A percentile compares a stretch with the other conserved stretches of the same genome.
Conservation (phyloP, 2,797 vertebrate genomes). For the Limosa lapponica region DNA sequence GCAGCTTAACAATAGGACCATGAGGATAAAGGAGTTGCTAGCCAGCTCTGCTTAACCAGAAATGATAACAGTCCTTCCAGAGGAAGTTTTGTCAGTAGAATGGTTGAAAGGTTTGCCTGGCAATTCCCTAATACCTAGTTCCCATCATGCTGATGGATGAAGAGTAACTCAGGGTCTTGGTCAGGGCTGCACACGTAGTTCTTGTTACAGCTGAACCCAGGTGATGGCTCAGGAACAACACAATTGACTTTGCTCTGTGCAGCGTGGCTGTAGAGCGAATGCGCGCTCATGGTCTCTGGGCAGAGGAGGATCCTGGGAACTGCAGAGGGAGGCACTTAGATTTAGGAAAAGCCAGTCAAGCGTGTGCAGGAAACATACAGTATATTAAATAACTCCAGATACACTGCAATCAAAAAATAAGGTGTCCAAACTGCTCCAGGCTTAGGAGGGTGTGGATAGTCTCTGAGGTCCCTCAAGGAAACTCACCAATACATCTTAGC, state of each 20-base stretch:
- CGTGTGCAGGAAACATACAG: not conserved
- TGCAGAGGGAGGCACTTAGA: too few species aligned
- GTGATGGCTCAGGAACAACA: not conserved
- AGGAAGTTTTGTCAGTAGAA: not conserved
- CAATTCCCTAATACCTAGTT: not conserved
- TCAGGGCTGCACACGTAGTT: not conserved
- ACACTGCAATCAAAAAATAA: not conserved
- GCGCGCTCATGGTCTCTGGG: accelerated
- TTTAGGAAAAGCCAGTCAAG: not conserved
- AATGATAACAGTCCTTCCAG: not conserved
- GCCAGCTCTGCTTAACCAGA: not conserved
- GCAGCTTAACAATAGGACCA: not conserved
- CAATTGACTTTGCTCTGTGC: not conserved
- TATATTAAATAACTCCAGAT: not conserved
- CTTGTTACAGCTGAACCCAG: not conserved
- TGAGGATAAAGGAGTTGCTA: not conserved
- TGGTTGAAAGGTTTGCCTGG: not conserved
- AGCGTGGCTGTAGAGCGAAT: not conserved
- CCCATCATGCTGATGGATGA: not conserved
- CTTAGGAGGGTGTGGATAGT: not conserved
- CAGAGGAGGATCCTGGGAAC: not conserved
- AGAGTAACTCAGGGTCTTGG: not conserved
- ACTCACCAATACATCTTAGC: not conserved
- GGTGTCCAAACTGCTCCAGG: not conserved
- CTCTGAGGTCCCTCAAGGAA: not conserved